phyloP scores from a whole-genome alignment of 1,140 invertebrate species.

The Cydia splendana region DNA sequence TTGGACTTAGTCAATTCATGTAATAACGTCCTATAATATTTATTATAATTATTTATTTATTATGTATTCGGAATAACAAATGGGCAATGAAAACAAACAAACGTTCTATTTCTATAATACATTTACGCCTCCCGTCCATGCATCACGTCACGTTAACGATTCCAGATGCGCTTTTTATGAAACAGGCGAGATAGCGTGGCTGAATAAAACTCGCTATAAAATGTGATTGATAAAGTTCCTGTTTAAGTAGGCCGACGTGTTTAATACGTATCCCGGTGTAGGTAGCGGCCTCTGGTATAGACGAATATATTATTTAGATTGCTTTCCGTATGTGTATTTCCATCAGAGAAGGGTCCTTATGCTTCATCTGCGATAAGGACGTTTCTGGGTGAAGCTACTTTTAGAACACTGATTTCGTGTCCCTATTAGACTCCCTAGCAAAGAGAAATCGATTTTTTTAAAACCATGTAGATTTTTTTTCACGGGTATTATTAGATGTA shows the following conservation, averaged over 20 bases:
- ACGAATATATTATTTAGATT: conserved; percentile 32
- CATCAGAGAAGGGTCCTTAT: no score
- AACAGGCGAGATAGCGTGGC: conserved; percentile 39
- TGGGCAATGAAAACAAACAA: conserved; percentile 44
- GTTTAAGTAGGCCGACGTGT: conserved; percentile 36
- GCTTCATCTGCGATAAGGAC: no score
- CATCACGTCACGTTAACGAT: conserved; percentile 38
- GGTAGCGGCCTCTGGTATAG: background rate
- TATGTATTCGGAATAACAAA: conserved; percentile 24
- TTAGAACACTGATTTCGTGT: no score
- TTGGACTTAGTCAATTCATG: no score
- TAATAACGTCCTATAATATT: no score
- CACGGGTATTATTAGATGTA: no score
- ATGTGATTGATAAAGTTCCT: conserved; percentile 39
- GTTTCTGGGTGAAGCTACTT: no score
- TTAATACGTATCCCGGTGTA: conserved; percentile 31
- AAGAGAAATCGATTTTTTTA: no score
- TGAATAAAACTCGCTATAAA: conserved; percentile 35
- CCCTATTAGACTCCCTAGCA: no score
- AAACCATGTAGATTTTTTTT: no score
- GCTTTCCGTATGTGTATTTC: background rate
- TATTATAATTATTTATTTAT: no score
- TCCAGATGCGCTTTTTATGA: conserved; percentile 51
- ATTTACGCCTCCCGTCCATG: conserved; percentile 40
- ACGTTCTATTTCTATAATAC: conserved; percentile 50